Percentiles rank a stretch among this genome's conserved stretches.
Conservation (phyloP, 37 sponge, comb jelly and placozoan genomes). For the Cliona cf. orientalis region DNA sequence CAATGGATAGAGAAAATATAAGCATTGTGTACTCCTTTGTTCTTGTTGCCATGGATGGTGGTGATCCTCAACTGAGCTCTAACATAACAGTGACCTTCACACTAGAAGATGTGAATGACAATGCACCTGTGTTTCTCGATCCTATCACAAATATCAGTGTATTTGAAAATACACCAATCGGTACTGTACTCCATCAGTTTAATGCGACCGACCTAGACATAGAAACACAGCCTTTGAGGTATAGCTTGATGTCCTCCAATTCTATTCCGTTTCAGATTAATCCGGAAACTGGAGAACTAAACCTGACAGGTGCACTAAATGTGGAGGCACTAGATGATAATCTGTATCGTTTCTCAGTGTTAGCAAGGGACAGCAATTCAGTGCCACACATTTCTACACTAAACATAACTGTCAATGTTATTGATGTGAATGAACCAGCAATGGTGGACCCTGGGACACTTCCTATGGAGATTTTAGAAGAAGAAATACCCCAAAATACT, state of each 20-base stretch:
- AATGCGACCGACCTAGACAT: constrained; percentile 31
- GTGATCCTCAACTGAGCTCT: neutral
- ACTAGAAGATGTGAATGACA: constrained; percentile 10
- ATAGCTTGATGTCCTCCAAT: too few relatives aligned
- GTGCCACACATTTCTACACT: neutral
- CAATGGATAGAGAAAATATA: constrained; percentile 6
- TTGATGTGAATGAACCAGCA: neutral
- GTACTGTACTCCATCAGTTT: neutral
- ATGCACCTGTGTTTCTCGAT: neutral
- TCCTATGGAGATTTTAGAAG: neutral
- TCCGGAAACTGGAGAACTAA: neutral
- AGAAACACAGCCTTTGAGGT: too few relatives aligned
- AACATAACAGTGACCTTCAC: constrained; percentile 6
- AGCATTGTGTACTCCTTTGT: neutral
- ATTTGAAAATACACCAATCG: neutral
- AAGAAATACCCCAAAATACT: neutral
- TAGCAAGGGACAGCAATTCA: neutral
- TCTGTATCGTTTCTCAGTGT: neutral
- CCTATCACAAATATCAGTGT: neutral
- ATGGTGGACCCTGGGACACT: neutral
- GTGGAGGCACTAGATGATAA: neutral
- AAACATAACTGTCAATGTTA: neutral
- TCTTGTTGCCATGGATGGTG: constrained; percentile 31
- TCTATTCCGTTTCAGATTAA: too few relatives aligned
- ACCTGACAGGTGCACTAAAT: neutral